Evolutionary conservation across 1,140 invertebrate genomes (phyloP).

Genomic region (Papilio polytes): DNA sequence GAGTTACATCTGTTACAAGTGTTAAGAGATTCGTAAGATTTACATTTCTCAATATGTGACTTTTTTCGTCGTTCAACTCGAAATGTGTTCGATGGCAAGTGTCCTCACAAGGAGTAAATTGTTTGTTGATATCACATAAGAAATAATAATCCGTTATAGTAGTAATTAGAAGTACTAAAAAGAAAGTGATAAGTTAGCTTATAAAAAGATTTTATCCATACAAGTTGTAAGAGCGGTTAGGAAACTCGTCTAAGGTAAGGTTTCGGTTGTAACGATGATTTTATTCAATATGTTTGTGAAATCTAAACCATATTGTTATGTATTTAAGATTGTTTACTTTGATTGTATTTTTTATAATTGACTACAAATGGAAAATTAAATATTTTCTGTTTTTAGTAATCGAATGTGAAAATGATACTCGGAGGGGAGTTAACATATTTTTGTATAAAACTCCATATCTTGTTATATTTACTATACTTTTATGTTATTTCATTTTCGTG

Average conservation of each 20-base stretch:
- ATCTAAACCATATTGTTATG: slow-evolving; percentile 31
- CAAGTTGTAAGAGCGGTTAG: slow-evolving; percentile 8
- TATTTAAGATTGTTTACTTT: background rate
- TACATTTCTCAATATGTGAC: background rate
- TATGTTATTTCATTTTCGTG: slow-evolving; percentile 28
- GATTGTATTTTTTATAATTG: slow-evolving; percentile 10
- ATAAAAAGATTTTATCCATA: slow-evolving; percentile 39
- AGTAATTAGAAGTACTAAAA: slow-evolving; percentile 37
- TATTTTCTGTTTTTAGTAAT: background rate
- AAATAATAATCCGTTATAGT: slow-evolving; percentile 29
- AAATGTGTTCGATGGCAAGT: slow-evolving; percentile 6
- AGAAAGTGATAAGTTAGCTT: slow-evolving; percentile 35
- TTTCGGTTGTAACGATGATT: slow-evolving; percentile 35
- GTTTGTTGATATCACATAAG: slow-evolving; percentile 40
- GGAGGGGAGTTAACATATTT: background rate
- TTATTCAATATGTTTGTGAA: slow-evolving; percentile 13
- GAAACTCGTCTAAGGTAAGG: background rate
- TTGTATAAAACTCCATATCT: slow-evolving; percentile 4
- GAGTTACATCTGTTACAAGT: too few species aligned
- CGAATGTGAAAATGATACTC: slow-evolving; percentile 19
- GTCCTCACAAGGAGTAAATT: slow-evolving; percentile 26
- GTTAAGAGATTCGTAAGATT: too few species aligned
- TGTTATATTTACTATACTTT: background rate
- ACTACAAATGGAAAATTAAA: background rate
- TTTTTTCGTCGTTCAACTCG: background rate